These are phyloP conservation scores for Eilema depressum DNA, from an alignment of 2,888 invertebrate species.

Conservation along the genomic window DNA sequence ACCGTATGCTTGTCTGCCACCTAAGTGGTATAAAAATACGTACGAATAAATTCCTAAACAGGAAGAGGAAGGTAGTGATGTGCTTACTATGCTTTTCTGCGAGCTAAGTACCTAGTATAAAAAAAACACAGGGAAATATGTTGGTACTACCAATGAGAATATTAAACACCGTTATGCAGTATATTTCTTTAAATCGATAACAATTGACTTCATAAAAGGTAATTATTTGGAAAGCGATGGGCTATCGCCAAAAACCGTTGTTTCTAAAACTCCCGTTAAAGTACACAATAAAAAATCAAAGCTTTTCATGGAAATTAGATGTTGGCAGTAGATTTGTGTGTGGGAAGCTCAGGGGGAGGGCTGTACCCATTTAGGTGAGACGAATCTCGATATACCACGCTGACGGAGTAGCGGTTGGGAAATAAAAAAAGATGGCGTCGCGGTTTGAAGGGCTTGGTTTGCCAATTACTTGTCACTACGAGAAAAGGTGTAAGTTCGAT, in stretches of 20 bases:
- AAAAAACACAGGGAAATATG: too few species aligned
- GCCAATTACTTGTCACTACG: not conserved
- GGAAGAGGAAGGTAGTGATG: too few species aligned
- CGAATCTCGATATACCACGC: not conserved
- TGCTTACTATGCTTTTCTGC: too few species aligned
- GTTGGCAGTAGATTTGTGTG: not conserved
- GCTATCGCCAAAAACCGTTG: not conserved
- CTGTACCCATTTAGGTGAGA: not conserved
- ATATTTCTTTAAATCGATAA: not conserved
- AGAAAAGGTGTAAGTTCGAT: not conserved
- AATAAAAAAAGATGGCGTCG: not conserved
- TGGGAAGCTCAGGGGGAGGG: not conserved
- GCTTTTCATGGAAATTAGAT: not conserved
- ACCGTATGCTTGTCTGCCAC: too few species aligned
- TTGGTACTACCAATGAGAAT: too few species aligned
- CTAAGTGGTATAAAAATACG: too few species aligned
- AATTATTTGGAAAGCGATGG: not conserved
- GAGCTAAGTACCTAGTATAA: too few species aligned
- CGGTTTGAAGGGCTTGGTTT: not conserved
- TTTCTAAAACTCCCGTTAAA: not conserved
- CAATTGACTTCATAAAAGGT: not conserved
- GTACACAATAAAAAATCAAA: not conserved
- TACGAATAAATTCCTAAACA: too few species aligned
- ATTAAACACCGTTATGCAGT: not conserved
- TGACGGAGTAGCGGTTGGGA: not conserved